Base-by-base conservation (phyloP, 2,888 invertebrate genomes). In the Ormyrus nitidulus region DNA sequence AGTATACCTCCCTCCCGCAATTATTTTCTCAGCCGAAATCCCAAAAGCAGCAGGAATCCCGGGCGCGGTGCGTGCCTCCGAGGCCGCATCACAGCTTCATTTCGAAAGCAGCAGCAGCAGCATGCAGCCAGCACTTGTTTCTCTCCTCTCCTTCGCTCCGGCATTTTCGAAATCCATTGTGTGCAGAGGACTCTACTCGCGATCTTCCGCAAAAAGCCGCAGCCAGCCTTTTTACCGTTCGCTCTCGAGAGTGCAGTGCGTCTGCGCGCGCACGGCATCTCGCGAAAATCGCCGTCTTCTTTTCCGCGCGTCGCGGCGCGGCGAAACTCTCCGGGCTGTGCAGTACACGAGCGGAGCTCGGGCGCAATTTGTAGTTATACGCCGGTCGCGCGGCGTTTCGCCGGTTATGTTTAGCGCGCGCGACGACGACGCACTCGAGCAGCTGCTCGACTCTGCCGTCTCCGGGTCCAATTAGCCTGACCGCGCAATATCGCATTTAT, bases 381-480 rank as follows among this genome's bases (percentile, higher is more conserved):
- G 34, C 34, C 34, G 34, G 34, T 4, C 34, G 34, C 54, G 54
- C 53, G 56, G 10, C 13, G 7, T 53, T 48, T 59, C 48, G 48
- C 46, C 44, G 62, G 56, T 51, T 62, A 70, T n/a, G 69, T 74
- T 75, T 70, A 65, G 65, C 46, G 72, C 56, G 74, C 71, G 74
- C 71, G 75, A 71, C 34, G 34, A 5, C 6, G n/a, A 56, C 6
- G n/a, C 6, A 58, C 58, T 49, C 6, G 13, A 59, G 69, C 72
- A 70, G 61, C 69, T 72, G 66, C 71, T 6, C 19, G 72, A 44
- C 58, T 34, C 46, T 77, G 19, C 34, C 34, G 34, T 34, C 34
- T 73, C 77, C 69, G 74, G 72, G 54, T 79, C 80, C 75, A 82
- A 82, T 82, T 80, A 79, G 77, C 69, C 64, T 6, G 51, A 59